A percentile compares a stretch with the other conserved stretches of the same genome.
Conservation (phyloP, 2,797 vertebrate species). For the Acipenser ruthenus region DNA sequence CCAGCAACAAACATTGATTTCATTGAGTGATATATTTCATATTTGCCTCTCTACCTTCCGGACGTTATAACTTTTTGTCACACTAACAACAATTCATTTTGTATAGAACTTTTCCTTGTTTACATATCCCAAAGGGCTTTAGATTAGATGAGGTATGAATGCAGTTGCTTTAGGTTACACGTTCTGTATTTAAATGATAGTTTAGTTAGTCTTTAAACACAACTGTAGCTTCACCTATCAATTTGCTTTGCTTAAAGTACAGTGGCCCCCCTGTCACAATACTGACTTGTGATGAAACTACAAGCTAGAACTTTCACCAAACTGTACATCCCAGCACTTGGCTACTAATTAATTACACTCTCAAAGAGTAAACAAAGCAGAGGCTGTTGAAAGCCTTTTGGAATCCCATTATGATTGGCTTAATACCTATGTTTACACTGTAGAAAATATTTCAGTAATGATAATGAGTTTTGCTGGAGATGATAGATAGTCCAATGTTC, state of each 20-base stretch:
- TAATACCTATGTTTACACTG: neutral
- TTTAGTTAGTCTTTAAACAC: too few species aligned
- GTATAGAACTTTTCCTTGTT: too few species aligned
- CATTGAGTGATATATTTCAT: too few species aligned
- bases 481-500: neutral
- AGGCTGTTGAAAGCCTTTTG: neutral
- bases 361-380: slow-evolving; percentile 5
- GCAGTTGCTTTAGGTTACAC: too few species aligned
- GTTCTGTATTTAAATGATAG: too few species aligned
- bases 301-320: neutral
- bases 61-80: too few species aligned
- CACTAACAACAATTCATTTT: too few species aligned
- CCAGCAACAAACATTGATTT: too few species aligned
- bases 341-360: slow-evolving; percentile 9
- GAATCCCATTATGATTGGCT: slow-evolving; percentile 2
- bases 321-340: slow-evolving; percentile 2
- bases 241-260: neutral
- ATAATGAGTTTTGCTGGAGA: neutral
- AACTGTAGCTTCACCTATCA: too few species aligned
- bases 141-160: too few species aligned
- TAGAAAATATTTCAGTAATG: slow-evolving; percentile 2
- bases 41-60: too few species aligned
- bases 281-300: slow-evolving; percentile 1
- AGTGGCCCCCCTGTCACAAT: neutral
- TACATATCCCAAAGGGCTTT: too few species aligned